Evolutionary conservation across 2,888 invertebrate species (phyloP), one percentile per base, ranked within the genome.

Genomic region (Mellilla xanthometata): DNA sequence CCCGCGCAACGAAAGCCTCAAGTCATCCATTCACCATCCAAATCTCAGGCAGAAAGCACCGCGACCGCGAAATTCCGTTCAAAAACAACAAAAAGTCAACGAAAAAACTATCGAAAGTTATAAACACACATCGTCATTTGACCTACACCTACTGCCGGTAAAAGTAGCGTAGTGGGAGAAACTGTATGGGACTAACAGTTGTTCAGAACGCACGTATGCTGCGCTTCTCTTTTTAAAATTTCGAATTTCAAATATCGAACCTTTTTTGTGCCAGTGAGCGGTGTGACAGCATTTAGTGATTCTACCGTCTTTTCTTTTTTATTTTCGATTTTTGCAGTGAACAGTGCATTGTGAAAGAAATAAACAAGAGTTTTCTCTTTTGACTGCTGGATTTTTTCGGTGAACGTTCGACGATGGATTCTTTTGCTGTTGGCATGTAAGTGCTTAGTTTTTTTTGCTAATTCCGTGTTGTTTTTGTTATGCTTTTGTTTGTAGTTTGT

Each of bases 1-100:
- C 56, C 48, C 48, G 58, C 58, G 72, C 67, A 61, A 49, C 51
- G 59, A 58, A 62, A 57, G 43, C 58, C 52, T 55, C 54, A 50
- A 58, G 58, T 51, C 63, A 58, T 64, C 54, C 77, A 76, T 77
- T 79, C 79, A 68, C 76, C 64, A 60, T 62, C 56, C 66, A 67
- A 66, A 69, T 64, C 63, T 65, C 72, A 51, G 44, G 53, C 59
- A 39, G 67, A 58, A 63, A 65, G 64, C 72, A 62, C 69, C 33
- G 2, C 2, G 27, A 12, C 11, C 36, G n/a, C 28, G 36, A 38
- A 41, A 46, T 73, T 70, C 55, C 19, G 30, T 38, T 38, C 49
- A 40, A n/a, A 51, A 19, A 24, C 24, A 24, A 24, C 7, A 24
- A n/a, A 24, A 53, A 63, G 53, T 48, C 39, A 40, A 55, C 51